phyloP scores from a whole-genome alignment of 2,113 vertebrate species.

The Siniperca chuatsi region DNA sequence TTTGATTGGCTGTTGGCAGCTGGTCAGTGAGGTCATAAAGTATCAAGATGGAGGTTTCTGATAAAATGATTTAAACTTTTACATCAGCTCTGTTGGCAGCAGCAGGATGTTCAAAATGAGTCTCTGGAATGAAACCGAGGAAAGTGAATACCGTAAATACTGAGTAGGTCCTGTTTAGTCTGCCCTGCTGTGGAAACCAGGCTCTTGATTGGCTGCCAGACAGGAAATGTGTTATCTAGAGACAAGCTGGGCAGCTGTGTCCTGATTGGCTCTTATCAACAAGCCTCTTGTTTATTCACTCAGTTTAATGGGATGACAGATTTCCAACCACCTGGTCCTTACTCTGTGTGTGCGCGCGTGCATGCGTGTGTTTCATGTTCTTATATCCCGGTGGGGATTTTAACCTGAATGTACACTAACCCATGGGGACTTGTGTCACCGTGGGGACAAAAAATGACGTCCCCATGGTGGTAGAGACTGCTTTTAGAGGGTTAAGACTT shows the following conservation, averaged over 20 bases:
- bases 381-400: too few relatives aligned
- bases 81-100: not conserved
- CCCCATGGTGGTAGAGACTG: too few relatives aligned
- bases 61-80: not conserved
- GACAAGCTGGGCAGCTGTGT: conserved; percentile 34
- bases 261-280: conserved; percentile 60
- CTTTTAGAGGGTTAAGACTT: too few relatives aligned
- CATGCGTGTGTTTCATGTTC: conserved; percentile 10
- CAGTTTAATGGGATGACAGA: conserved; percentile 15
- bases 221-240: conserved; percentile 68
- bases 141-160: not conserved
- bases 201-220: conserved; percentile 64
- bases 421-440: too few relatives aligned
- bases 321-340: conserved; percentile 16
- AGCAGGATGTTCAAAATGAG: not conserved
- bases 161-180: not conserved
- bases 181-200: conserved; percentile 29
- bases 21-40: conserved; percentile 27
- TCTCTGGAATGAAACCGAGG: not conserved
- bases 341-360: conserved; percentile 51
- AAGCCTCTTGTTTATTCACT: conserved; percentile 18
- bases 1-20: conserved; percentile 18
- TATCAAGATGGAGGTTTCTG: not conserved
- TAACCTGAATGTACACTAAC: too few relatives aligned
- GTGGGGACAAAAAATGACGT: too few relatives aligned